Evolutionary conservation across 2,888 invertebrate species (phyloP), one percentile per base, ranked within the genome.

Genomic region (Caenorhabditis angaria): DNA sequence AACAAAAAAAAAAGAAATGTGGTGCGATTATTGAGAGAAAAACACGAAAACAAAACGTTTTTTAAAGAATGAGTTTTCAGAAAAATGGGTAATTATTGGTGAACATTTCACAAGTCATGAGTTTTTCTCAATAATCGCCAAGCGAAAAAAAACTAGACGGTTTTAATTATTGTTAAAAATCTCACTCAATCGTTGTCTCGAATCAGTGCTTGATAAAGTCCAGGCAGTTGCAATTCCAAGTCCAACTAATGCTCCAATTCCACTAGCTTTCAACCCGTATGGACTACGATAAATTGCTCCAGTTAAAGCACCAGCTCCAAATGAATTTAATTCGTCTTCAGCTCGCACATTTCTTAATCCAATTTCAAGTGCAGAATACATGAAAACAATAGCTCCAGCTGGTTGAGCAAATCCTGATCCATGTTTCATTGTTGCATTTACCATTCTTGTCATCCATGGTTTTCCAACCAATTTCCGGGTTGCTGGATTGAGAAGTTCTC

Each of bases 391-490:
- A 12, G 82, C 77, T 14, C 86, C 80, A 20, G 84, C 76, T 1
- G 83, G 82, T 65, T 86, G 86, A 18, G 86, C 85, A 67, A 78
- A 86, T 61, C 85, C 86, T 18, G 84, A 84, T 14, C 86, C 86
- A 69, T 86, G 83, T 64, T 86, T 86, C 55, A 82, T 81, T 10
- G 86, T 83, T 10, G 85, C 86, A 65, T 86, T 86, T 32, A 83
- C 76, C 74, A 86, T 77, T 66, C 86, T 82, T 20, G 85, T 85
- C 76, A 85, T 67, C 82, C 82, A 83, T 4, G 85, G 85, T 58
- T 82, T 82, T 59, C 81, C 79, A 25, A 61, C 84, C 79, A 85
- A 75, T 69, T 82, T 78, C 28, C 83, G 70, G 2, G 85, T 85
- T 54, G 84, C 83, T 28, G 78, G 71, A 61, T 86, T 86, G 35